Base-by-base conservation (phyloP, 2,113 vertebrate genomes). In the Pionites leucogaster region DNA sequence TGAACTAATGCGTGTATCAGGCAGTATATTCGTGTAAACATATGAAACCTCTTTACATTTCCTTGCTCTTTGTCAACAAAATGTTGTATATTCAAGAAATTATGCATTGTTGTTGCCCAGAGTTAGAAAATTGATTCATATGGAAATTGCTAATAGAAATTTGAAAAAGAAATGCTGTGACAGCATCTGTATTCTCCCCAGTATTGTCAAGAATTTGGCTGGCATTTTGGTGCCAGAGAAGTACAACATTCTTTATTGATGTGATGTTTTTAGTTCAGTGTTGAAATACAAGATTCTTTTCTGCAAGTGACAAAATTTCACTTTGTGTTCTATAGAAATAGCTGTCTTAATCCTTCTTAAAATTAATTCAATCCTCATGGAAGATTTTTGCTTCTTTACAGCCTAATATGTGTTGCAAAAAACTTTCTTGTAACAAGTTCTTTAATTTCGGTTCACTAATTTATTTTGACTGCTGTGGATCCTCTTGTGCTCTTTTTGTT, bases 71-170 rank as follows among this genome's bases (percentile, higher is more conserved):
- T 94, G 63, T 86, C 50, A 96, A 86, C 3, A 1, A 68, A 75
- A 52, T 49, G 16, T 62, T 90, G 37, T 94, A 35, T 93, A 59
- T 71, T 88, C 35, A 86, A 2, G 1, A 71, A 93, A 78, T 92
- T 90, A 75, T 86, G 82, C 64, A 23, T 65, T 68, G 80, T 75
- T 81, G 27, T 83, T 86, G 85, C 88, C 64, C 19, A 77, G 82
- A 93, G 76, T 83, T 81, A 90, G 59, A 90, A 90, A 92, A 88
- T 63, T 63, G 85, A 68, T 88, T 90, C 71, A 41, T 60, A 84
- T 88, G 82, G 55, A 94, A 96, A 93, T 71, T 19, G 29, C 68
- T 60, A 44, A 57, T 57, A 92, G 33, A 90, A 93, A 55, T 84
- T 71, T 84, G 93, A 81, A 85, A 88, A 68, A 60, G 35, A 90